A percentile compares a stretch with the other conserved stretches of the same genome.
phyloP scores from a whole-genome alignment of 2,888 invertebrate genomes.

The Campaea margaritaria region DNA sequence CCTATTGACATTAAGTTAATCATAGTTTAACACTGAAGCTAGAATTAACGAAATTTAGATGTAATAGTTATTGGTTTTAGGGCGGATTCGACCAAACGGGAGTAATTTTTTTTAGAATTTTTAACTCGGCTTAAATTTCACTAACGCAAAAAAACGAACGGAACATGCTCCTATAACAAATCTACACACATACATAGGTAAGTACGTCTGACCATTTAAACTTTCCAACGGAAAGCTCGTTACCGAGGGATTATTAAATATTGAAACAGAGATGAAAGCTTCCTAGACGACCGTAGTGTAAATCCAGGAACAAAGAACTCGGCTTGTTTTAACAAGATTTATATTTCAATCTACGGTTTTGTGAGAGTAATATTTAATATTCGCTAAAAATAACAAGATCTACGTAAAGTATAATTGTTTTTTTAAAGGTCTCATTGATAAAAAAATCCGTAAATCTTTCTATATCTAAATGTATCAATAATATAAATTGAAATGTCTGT shows the following conservation, averaged over 20 bases:
- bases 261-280: conserved; percentile 77
- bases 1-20: no score
- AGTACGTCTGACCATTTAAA: conserved; percentile 75
- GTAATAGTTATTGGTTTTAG: no score
- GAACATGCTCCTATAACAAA: not conserved
- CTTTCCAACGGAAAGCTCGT: conserved; percentile 78
- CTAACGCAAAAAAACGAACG: not conserved
- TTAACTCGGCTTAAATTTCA: not conserved
- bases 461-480: no score
- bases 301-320: conserved; percentile 69
- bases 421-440: no score
- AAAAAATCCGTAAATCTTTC: no score
- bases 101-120: no score
- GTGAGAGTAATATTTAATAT: conserved; percentile 23
- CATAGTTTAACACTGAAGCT: no score
- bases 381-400: not conserved
- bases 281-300: conserved; percentile 72
- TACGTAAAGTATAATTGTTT: no score
- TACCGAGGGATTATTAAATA: conserved; percentile 84
- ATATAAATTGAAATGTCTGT: no score
- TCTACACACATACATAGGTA: conserved; percentile 14
- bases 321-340: conserved; percentile 62
- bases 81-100: no score
- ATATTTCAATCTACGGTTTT: conserved; percentile 40
- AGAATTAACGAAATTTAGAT: no score